phyloP scores from a whole-genome alignment of 1,140 invertebrate genomes.

The Drosophila seguyi region DNA sequence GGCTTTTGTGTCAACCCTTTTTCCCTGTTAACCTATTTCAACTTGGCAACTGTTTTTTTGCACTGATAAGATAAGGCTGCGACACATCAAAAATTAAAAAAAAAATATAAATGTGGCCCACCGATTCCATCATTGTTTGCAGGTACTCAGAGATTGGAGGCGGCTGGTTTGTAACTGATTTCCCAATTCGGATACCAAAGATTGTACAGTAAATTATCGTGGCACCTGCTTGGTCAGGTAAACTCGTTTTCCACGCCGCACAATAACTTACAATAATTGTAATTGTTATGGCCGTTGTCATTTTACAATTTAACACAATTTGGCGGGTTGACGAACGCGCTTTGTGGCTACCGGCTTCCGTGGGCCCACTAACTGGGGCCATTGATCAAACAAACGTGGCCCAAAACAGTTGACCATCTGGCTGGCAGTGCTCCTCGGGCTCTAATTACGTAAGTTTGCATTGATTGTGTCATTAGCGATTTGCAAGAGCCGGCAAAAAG shows the following conservation, averaged over 20 bases:
- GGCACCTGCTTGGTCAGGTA: constrained; percentile 27
- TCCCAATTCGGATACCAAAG: constrained; percentile 16
- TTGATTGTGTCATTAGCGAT: constrained; percentile 55
- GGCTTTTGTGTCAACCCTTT: neutral
- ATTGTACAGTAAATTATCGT: neutral
- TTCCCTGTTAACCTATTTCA: constrained; percentile 15
- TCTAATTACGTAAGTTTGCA: constrained; percentile 51
- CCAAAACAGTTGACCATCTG: constrained; percentile 37
- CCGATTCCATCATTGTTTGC: constrained; percentile 33
- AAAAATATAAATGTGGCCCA: constrained; percentile 1
- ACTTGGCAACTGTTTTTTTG: constrained; percentile 7
- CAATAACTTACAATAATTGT: constrained; percentile 51
- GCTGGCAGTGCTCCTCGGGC: constrained; percentile 20
- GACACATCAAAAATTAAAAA: constrained; percentile 12
- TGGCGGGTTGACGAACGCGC: constrained; percentile 48
- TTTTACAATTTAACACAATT: constrained; percentile 47
- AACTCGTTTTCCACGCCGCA: constrained; percentile 37
- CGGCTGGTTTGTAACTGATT: constrained; percentile 5
- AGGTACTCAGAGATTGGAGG: constrained; percentile 20
- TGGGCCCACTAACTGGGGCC: constrained; percentile 22
- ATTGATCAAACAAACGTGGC: constrained; percentile 47
- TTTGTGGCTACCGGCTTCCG: constrained; percentile 48
- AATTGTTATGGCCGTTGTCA: constrained; percentile 40
- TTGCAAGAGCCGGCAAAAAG: constrained; percentile 33
- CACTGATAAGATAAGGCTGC: constrained; percentile 34